Evolutionary conservation across 2,888 invertebrate species (phyloP).

Genomic region (Liopterus haemorrhoidalis): DNA sequence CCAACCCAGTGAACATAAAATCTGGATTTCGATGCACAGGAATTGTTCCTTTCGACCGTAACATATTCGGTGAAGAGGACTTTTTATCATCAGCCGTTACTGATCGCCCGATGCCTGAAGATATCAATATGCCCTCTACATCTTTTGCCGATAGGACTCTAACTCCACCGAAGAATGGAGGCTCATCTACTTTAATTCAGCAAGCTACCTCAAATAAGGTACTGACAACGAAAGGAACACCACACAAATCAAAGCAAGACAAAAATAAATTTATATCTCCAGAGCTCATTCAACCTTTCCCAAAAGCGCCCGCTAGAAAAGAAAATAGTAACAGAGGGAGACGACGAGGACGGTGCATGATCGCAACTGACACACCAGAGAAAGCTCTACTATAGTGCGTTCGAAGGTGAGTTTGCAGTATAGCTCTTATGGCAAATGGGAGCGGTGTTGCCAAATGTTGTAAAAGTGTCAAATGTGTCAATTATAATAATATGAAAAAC

Average conservation of each 20-base stretch:
- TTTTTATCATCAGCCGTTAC: slow-evolving; percentile 21
- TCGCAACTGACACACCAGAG: slow-evolving; percentile 23
- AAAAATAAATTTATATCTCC: slow-evolving; percentile 17
- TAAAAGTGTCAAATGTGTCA: too few relatives aligned
- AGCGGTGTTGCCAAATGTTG: too few relatives aligned
- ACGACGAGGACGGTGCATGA: slow-evolving; percentile 21
- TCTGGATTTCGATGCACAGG: slow-evolving; percentile 25
- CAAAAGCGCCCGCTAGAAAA: slow-evolving; percentile 16
- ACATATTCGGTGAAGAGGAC: slow-evolving; percentile 14
- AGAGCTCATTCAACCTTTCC: slow-evolving; percentile 15
- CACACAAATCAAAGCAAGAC: too few relatives aligned
- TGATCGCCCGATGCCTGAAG: slow-evolving; percentile 12
- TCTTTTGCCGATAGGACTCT: too few relatives aligned
- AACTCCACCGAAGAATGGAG: slow-evolving; percentile 28
- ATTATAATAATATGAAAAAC: too few relatives aligned
- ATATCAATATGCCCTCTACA: too few relatives aligned
- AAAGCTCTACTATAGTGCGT: slow-evolving; percentile 21
- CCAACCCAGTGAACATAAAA: slow-evolving; percentile 26
- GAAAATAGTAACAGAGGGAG: slow-evolving; percentile 5
- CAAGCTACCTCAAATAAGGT: too few relatives aligned
- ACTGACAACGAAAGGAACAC: too few relatives aligned
- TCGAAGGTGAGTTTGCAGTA: too few relatives aligned
- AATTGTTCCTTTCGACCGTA: slow-evolving; percentile 22
- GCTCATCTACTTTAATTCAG: slow-evolving; percentile 32
- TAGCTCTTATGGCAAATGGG: too few relatives aligned